Evolutionary conservation across 2,797 vertebrate genomes (phyloP), one percentile per base, ranked within the genome.

Genomic region (Hemitrygon akajei): DNA sequence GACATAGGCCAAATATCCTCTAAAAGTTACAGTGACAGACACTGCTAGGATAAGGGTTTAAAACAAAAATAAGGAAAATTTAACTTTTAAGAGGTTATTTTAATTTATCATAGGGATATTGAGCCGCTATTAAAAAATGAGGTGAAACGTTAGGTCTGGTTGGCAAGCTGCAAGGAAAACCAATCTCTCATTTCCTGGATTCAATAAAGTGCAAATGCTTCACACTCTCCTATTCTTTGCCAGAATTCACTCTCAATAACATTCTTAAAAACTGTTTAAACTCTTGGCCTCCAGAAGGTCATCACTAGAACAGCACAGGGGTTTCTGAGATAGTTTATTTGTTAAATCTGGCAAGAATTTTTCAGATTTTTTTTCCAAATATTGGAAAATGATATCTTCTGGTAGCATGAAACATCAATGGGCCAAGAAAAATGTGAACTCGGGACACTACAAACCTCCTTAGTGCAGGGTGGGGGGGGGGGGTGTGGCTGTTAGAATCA

Each of bases 151-250:
- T 84, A 6, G 47, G 22, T 84, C 56, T 30, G 47, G 56, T 84
- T 84, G 81, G 47, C 81, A 58, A 84, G 81, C 81, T 84, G 81
- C 25, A 58, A 58, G 58, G 81, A 84, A 84, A 84, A 27, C 56
- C 10, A 84, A 84, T 30, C 56, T 84, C 47, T 84, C 58, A 12
- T 27, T 84, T 47, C 47, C 80, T 56, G 47, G 47, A 56, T 14
- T 14, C 81, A 1, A 14, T 84, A 56, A 20, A 27, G 25, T 30
- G 10, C 81, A 58, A 58, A 58, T 30, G 84, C 25, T 84, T 58
- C 27, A 84, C 25, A 58, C 47, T 58, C 20, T 22, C 25, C 81
- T 58, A 84, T 63, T 91, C 87, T 91, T n/a, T 69, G n/a, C 30
- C 60, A 69, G 60, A 37, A 60, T 89, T 27, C 30, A 69, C 34